phyloP scores from a whole-genome alignment of 2,113 vertebrate species.

The Piliocolobus tephrosceles region DNA sequence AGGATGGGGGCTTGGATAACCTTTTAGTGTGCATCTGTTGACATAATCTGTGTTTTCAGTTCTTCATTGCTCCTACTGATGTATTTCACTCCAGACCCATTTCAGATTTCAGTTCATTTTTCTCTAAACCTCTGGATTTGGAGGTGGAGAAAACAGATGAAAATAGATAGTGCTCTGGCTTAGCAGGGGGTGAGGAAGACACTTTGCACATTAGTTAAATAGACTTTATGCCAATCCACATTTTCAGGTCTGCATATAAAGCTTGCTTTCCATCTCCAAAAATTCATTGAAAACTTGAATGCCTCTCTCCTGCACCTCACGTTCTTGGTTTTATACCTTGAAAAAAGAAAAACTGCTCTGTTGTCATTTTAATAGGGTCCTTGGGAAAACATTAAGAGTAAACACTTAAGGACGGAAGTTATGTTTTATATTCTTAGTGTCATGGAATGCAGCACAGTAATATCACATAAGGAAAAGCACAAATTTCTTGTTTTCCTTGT shows the following conservation, averaged over 20 bases:
- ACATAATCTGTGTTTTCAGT: background rate
- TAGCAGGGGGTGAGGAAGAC: background rate
- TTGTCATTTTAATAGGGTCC: background rate
- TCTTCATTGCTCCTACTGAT: background rate
- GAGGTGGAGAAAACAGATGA: background rate
- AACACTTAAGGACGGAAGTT: background rate
- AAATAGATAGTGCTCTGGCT: background rate
- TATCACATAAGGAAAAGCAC: background rate
- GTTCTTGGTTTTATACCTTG: background rate
- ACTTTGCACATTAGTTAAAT: background rate
- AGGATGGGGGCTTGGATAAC: background rate
- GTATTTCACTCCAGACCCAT: background rate
- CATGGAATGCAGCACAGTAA: background rate
- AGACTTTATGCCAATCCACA: background rate
- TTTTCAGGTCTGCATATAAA: background rate
- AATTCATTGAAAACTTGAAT: background rate
- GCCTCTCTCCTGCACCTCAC: background rate
- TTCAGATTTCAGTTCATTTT: slow-evolving; percentile 22
- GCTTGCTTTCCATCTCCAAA: background rate
- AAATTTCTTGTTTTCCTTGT: background rate
- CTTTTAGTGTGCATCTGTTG: background rate
- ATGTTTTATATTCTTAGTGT: background rate
- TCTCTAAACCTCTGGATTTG: background rate
- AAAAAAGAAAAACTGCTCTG: background rate
- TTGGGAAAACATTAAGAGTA: background rate